A percentile compares a stretch with the other conserved stretches of the same genome.
These are phyloP conservation scores for Clepsis dumicolana DNA, from an alignment of 2,888 invertebrate species.

Conservation along the genomic window DNA sequence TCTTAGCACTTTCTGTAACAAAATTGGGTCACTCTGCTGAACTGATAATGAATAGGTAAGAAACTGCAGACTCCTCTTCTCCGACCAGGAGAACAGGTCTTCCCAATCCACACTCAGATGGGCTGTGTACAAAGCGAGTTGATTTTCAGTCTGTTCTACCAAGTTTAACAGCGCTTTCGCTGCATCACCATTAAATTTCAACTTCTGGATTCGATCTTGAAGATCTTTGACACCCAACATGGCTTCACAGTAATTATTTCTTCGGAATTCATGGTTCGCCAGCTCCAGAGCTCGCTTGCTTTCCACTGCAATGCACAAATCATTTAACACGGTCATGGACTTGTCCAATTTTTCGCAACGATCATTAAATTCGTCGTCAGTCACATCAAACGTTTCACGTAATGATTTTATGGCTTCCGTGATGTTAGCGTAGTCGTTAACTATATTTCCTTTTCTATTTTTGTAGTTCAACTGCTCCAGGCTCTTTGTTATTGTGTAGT, in stretches of 20 bases:
- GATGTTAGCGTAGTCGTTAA: slow-evolving; percentile 60
- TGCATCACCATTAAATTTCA: slow-evolving; percentile 70
- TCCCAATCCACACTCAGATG: slow-evolving; percentile 80
- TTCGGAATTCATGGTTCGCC: slow-evolving; percentile 72
- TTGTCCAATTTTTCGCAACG: slow-evolving; percentile 61
- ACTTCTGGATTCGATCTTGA: slow-evolving; percentile 56
- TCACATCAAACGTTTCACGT: slow-evolving; percentile 55
- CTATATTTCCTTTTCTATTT: slow-evolving; percentile 69
- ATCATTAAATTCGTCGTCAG: slow-evolving; percentile 66
- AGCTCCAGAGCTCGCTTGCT: slow-evolving; percentile 67
- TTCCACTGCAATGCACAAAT: slow-evolving; percentile 66
- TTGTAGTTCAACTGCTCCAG: slow-evolving; percentile 76
- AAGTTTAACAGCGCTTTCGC: slow-evolving; percentile 65
- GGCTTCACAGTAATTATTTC: slow-evolving; percentile 71
- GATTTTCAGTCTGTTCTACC: slow-evolving; percentile 71
- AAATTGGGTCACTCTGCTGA: slow-evolving; percentile 73
- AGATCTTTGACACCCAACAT: slow-evolving; percentile 66
- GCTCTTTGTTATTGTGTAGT: slow-evolving; percentile 72
- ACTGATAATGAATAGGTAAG: slow-evolving; percentile 73
- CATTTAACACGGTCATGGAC: slow-evolving; percentile 59
- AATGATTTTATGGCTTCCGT: slow-evolving; percentile 56
- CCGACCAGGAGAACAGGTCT: slow-evolving; percentile 76
- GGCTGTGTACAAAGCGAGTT: slow-evolving; percentile 71
- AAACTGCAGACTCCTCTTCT: slow-evolving; percentile 67
- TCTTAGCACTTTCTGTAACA: slow-evolving; percentile 74